Percentiles rank a stretch among this genome's conserved stretches.
Conservation (phyloP, 1,140 invertebrate genomes). For the Colletes latitarsis region DNA sequence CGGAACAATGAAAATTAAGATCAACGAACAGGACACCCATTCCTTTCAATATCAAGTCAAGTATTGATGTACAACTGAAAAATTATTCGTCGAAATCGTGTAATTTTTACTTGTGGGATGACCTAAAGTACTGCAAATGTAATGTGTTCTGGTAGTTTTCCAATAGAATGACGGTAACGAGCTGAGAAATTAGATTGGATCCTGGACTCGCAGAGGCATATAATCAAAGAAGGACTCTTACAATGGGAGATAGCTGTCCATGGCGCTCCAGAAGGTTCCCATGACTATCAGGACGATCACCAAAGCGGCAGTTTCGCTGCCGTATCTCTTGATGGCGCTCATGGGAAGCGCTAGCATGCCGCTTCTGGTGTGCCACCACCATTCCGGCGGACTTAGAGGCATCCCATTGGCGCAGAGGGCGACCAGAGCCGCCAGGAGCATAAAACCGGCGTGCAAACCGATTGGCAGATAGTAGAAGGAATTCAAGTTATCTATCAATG, state of each 20-base stretch:
- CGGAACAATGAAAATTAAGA: background rate
- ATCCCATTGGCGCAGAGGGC: conserved; percentile 85
- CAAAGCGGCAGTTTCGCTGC: conserved; percentile 86
- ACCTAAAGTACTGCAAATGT: too few species aligned
- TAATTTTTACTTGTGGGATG: too few species aligned
- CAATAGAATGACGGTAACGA: too few species aligned
- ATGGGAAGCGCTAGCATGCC: conserved; percentile 87
- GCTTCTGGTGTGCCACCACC: conserved; percentile 91
- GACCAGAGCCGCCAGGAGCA: conserved; percentile 85
- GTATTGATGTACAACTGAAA: too few species aligned
- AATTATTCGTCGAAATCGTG: too few species aligned
- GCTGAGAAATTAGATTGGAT: too few species aligned
- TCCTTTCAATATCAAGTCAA: background rate
- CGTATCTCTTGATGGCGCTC: conserved; percentile 87
- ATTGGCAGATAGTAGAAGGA: conserved; percentile 81
- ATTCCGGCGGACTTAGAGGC: conserved; percentile 89
- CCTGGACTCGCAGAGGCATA: background rate
- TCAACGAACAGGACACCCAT: background rate
- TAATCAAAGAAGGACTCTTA: conserved; percentile 65
- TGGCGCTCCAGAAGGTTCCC: conserved; percentile 89
- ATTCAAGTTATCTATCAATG: conserved; percentile 58
- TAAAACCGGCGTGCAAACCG: conserved; percentile 83
- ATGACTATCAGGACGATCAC: conserved; percentile 86
- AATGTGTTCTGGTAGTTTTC: too few species aligned
- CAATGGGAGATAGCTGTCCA: conserved; percentile 89